Evolutionary conservation across 1,140 invertebrate species (phyloP).

Genomic region (Drosophila littoralis): DNA sequence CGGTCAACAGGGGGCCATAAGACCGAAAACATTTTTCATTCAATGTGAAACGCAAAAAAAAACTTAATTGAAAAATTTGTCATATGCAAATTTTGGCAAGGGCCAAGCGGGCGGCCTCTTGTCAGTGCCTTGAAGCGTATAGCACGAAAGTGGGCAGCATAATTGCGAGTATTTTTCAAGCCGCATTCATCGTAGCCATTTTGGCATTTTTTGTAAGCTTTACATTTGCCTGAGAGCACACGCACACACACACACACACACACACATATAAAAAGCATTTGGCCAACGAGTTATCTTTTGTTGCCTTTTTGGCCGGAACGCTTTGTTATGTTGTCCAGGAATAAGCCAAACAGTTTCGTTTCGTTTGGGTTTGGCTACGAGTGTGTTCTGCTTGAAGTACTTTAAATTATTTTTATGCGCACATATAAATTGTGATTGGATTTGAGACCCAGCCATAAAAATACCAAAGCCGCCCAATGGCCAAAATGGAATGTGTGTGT

Average conservation of each 20-base stretch:
- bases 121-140: background rate
- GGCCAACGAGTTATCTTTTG: conserved; percentile 24
- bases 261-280: conserved; percentile 3
- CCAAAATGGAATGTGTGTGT: conserved; percentile 41
- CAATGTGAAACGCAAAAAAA: conserved; percentile 30
- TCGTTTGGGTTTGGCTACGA: conserved; percentile 41
- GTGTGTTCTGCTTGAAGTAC: conserved; percentile 45
- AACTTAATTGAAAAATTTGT: conserved; percentile 76
- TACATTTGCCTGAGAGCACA: too few species aligned
- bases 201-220: background rate
- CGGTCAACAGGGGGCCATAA: conserved; percentile 26
- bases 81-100: conserved; percentile 64
- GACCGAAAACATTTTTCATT: background rate
- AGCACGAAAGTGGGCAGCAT: conserved; percentile 8
- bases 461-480: conserved; percentile 22
- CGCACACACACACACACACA: too few species aligned
- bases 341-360: conserved; percentile 67
- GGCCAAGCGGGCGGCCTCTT: background rate
- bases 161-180: conserved; percentile 24
- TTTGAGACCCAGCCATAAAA: conserved; percentile 51
- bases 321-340: conserved; percentile 26
- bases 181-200: conserved; percentile 1
- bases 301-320: conserved; percentile 10
- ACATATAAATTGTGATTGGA: conserved; percentile 74
- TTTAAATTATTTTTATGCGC: conserved; percentile 71